A percentile compares a stretch with the other conserved stretches of the same genome.
These are phyloP conservation scores for Chiloscyllium punctatum DNA, from an alignment of 2,797 vertebrate genomes.

Conservation along the genomic window DNA sequence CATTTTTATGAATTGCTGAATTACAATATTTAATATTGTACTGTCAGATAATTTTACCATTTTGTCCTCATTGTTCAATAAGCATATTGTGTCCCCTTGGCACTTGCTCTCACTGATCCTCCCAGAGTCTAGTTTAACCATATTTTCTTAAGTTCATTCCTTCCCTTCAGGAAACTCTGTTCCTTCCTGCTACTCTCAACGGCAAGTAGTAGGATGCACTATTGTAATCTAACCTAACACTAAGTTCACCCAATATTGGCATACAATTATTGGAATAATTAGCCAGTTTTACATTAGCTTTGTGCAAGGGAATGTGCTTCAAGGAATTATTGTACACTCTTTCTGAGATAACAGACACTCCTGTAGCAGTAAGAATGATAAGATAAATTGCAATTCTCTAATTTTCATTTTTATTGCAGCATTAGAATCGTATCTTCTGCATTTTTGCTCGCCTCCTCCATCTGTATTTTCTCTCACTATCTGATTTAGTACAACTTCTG, in stretches of 20 bases:
- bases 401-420: too few species aligned
- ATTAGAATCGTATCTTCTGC: too few species aligned
- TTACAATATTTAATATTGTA: neutral
- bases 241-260: neutral
- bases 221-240: neutral
- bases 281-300: too few species aligned
- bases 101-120: neutral
- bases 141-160: neutral
- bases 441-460: too few species aligned
- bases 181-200: neutral
- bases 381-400: too few species aligned
- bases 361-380: too few species aligned
- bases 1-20: neutral
- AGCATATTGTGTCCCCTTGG: neutral
- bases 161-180: neutral
- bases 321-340: too few species aligned
- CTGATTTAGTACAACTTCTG: too few species aligned
- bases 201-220: neutral
- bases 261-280: too few species aligned
- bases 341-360: too few species aligned
- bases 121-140: neutral
- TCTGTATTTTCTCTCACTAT: too few species aligned
- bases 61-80: neutral
- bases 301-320: too few species aligned
- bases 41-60: neutral